Base-by-base conservation (phyloP, 1,140 invertebrate genomes). In the Trichoplusia ni region DNA sequence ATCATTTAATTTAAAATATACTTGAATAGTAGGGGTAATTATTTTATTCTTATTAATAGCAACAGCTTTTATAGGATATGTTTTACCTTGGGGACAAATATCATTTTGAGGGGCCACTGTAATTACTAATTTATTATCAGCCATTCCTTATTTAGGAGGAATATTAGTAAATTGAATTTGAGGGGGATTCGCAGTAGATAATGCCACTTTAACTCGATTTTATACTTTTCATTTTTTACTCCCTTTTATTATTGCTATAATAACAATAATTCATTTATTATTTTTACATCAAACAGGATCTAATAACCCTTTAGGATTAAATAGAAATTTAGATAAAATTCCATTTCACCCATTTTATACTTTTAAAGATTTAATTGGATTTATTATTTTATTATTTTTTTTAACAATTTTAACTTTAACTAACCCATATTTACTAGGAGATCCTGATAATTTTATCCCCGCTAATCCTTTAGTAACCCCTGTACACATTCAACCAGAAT, bases 401-500 rank as follows among this genome's bases (percentile, higher is more conserved):
- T 73, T 93, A 80, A 74, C 90, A 68, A 44, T 81, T 56, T 78
- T 92, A 85, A 78, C 82, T 27, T 78, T 92, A 79, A 84, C 83
- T 54, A 83, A 76, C 46, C 93, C 94, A n/a, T 92, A 92, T 79
- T 42, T 93, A 73, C 79, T 95, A 82, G 89, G 91, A 70, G 94
- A 95, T 72, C 91, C 92, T 11, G 94, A 94, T 91, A 95, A 95
- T 90, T 95, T 94, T 90, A 92, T 89, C 11, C 90, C 91, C n/a
- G 93, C 93, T 35, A 94, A 95, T 67, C 91, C 93, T n/a, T 75
- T 95, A 91, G 90, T 93, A 14, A 95, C 94, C 0, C 94, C 94
- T 2, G 73, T 91, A 31, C 94, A 95, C 87, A 95, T 95, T 92
- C 92, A 95, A 92, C 94, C 94, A 61, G 94, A 95, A 92, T 95